These are phyloP conservation scores for Chymomyza procnemis DNA, from an alignment of 2,888 invertebrate species.

Conservation along the genomic window DNA sequence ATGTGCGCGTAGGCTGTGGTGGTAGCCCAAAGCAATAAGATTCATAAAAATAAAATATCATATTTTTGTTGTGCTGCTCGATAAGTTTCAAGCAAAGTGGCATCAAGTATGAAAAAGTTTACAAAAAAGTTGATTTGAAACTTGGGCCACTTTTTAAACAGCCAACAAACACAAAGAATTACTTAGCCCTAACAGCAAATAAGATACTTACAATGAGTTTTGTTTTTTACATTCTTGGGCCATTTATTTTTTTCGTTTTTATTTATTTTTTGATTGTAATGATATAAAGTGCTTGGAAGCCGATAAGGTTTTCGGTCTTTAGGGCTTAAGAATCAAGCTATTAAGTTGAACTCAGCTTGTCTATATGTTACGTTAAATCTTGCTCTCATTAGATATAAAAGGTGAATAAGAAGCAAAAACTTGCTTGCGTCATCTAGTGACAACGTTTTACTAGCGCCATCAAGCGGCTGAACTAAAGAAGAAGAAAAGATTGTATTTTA, in stretches of 20 bases:
- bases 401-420: neutral
- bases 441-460: neutral
- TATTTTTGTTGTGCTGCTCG: neutral
- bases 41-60: neutral
- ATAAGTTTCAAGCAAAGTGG: constrained; percentile 32
- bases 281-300: neutral
- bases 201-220: constrained; percentile 13
- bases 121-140: constrained; percentile 62
- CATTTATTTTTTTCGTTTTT: neutral
- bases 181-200: constrained; percentile 30
- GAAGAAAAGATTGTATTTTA: no score
- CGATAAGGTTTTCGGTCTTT: neutral
- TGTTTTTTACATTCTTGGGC: neutral
- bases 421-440: neutral
- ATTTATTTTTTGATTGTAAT: neutral
- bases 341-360: no score
- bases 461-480: no score
- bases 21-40: neutral
- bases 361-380: no score
- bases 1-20: constrained; percentile 62
- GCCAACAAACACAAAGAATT: constrained; percentile 20
- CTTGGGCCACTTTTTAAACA: constrained; percentile 43
- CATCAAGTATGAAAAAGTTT: constrained; percentile 47
- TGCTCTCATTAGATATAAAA: no score
- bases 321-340: neutral